These are phyloP conservation scores for Lasaia peninsularis DNA, from an alignment of 1,140 invertebrate genomes.

Conservation along the genomic window DNA sequence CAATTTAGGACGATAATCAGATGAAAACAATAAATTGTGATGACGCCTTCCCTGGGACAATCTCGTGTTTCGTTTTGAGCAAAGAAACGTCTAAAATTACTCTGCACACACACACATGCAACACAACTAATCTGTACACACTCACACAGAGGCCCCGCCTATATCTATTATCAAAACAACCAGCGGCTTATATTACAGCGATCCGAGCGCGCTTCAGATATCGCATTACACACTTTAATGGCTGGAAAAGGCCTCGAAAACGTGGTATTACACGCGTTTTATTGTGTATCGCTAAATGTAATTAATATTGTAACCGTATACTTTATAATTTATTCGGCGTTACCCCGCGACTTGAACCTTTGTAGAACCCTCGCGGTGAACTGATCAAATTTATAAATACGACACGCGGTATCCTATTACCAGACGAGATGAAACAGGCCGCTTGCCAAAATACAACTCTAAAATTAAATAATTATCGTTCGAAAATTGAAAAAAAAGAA, in stretches of 20 bases:
- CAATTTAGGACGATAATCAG: conserved; percentile 56
- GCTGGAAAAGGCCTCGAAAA: conserved; percentile 77
- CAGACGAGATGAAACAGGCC: conserved; percentile 52
- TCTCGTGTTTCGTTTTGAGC: conserved; percentile 74
- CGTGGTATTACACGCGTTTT: conserved; percentile 76
- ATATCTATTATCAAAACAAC: conserved; percentile 78
- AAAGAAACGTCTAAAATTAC: conserved; percentile 77
- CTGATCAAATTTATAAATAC: conserved; percentile 75
- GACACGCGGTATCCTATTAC: conserved; percentile 60
- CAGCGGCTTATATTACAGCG: conserved; percentile 72
- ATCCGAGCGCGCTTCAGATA: conserved; percentile 74
- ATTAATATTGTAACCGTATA: conserved; percentile 74
- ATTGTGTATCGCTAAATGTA: conserved; percentile 74
- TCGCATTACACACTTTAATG: conserved; percentile 76
- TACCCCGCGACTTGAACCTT: conserved; percentile 44
- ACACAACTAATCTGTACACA: conserved; percentile 43
- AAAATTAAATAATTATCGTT: conserved; percentile 35
- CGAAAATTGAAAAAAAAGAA: conserved; percentile 15
- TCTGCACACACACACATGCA: conserved; percentile 55
- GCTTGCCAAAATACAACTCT: conserved; percentile 48
- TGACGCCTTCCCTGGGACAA: conserved; percentile 69
- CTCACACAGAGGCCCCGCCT: conserved; percentile 56
- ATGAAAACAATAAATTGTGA: conserved; percentile 75
- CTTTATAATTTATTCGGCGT: conserved; percentile 67
- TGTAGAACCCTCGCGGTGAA: conserved; percentile 43